A percentile compares a stretch with the other conserved stretches of the same genome.
phyloP scores from a whole-genome alignment of 2,797 vertebrate genomes.

The Acridotheres tristis region DNA sequence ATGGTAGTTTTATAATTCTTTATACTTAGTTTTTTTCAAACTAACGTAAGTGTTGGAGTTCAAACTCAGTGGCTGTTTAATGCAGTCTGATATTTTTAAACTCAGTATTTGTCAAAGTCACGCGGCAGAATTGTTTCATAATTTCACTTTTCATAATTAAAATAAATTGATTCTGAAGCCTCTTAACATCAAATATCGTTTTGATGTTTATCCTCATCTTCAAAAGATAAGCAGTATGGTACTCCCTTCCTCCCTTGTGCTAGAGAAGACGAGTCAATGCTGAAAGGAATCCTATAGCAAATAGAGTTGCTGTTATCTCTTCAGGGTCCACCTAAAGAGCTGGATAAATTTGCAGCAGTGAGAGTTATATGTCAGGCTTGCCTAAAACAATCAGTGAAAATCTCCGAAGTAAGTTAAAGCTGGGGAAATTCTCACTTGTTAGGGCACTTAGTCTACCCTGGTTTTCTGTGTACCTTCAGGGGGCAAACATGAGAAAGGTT shows the following conservation, averaged over 20 bases:
- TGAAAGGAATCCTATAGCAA: not conserved
- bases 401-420: not conserved
- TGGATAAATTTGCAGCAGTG: not conserved
- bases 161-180: not conserved
- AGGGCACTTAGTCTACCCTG: not conserved
- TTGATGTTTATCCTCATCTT: not conserved
- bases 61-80: not conserved
- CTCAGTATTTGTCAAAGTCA: not conserved
- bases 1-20: not conserved
- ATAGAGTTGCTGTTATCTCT: not conserved
- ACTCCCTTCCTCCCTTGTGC: not conserved
- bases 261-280: not conserved
- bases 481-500: not conserved
- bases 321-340: not conserved
- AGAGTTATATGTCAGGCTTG: not conserved
- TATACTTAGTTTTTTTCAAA: not conserved
- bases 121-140: not conserved
- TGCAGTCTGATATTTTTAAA: not conserved
- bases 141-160: not conserved
- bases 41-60: not conserved
- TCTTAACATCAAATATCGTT: not conserved
- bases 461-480: not conserved
- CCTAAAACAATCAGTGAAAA: not conserved
- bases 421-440: not conserved
- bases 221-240: not conserved